Percentiles rank a stretch among this genome's conserved stretches.
Evolutionary conservation across 2,888 invertebrate species (phyloP).

Genomic region (Steromphala cineraria): DNA sequence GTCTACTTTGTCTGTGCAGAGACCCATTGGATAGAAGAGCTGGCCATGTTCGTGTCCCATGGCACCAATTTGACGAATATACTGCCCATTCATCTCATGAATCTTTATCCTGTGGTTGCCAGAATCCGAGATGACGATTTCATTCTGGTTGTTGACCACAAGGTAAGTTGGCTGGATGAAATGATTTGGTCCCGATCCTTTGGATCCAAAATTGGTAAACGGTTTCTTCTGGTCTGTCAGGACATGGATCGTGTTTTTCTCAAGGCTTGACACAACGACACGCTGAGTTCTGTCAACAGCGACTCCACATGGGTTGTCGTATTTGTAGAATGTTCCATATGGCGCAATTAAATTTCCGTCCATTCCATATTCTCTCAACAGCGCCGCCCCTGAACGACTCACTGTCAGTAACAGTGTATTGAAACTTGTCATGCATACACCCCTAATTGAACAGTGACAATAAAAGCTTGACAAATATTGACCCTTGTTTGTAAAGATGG

Average conservation of each 20-base stretch:
- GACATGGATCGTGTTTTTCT: constrained; percentile 52
- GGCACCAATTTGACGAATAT: constrained; percentile 46
- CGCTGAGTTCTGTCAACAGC: constrained; percentile 44
- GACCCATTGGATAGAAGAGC: constrained; percentile 61
- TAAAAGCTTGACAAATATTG: constrained; percentile 44
- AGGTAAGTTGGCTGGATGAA: constrained; percentile 58
- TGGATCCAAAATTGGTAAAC: constrained; percentile 55
- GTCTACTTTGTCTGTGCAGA: constrained; percentile 56
- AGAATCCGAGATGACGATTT: constrained; percentile 59
- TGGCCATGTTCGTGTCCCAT: constrained; percentile 55
- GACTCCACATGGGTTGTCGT: constrained; percentile 59
- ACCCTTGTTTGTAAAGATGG: constrained; percentile 47
- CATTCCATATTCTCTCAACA: constrained; percentile 49
- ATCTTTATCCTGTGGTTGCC: constrained; percentile 63
- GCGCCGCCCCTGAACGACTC: constrained; percentile 44
- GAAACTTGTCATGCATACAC: constrained; percentile 44
- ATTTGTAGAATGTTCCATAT: constrained; percentile 51
- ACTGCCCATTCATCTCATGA: constrained; percentile 54
- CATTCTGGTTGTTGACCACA: constrained; percentile 48
- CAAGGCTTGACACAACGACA: constrained; percentile 54
- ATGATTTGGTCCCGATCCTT: constrained; percentile 52
- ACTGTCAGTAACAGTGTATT: constrained; percentile 52
- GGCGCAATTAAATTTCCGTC: constrained; percentile 45
- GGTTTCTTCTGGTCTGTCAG: constrained; percentile 53
- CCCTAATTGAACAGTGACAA: constrained; percentile 57